Evolutionary conservation across 2,797 vertebrate species (phyloP), one percentile per base, ranked within the genome.

Genomic region (Astyanax mexicanus): DNA sequence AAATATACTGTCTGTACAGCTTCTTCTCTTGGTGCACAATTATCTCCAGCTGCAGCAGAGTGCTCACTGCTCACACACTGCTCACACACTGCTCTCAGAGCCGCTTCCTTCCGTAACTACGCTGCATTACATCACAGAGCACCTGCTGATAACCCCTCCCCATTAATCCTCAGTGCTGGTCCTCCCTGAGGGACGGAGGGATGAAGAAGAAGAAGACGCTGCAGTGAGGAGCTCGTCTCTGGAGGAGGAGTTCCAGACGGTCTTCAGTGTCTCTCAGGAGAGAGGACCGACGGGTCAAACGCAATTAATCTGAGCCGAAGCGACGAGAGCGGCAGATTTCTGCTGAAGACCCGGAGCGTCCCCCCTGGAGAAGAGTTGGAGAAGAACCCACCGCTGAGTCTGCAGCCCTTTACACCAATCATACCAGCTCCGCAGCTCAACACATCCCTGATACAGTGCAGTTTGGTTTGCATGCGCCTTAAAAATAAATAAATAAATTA

Each of bases 141-240:
- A 17, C 5, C 13, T 35, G 15, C 27, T 7, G 32, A 37, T 38
- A 10, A 29, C 13, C 4, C 55, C 58, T 25, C 8, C 27, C 15
- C 13, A 61, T 61, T 37, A 61, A 61, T 37, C 32, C 38, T 44
- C 44, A 19, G n/a, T 23, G 21, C 21, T 11, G 1, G 13, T 6
- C 23, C 27, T 13, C 17, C n/a, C 58, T 37, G 29, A 68, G 19
- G 29, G 15, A 32, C 12, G 8, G 44, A 23, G 12, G 38, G 66
- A 68, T 13, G 54, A 58, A 35, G 55, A 58, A 35, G 15, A 68
- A 13, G 54, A 58, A 35, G 55, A 58, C 35, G 15, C 17, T 15
- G 2, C 10, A 19, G 9, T 35, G 29, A 38, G 45, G 38, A 38
- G 60, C 35, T 8, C 60, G 8, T 21, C 10, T 38, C 4, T 8